A percentile compares a stretch with the other conserved stretches of the same genome.
Conservation (phyloP, 1,140 invertebrate genomes). For the Scaptomyza montana region DNA sequence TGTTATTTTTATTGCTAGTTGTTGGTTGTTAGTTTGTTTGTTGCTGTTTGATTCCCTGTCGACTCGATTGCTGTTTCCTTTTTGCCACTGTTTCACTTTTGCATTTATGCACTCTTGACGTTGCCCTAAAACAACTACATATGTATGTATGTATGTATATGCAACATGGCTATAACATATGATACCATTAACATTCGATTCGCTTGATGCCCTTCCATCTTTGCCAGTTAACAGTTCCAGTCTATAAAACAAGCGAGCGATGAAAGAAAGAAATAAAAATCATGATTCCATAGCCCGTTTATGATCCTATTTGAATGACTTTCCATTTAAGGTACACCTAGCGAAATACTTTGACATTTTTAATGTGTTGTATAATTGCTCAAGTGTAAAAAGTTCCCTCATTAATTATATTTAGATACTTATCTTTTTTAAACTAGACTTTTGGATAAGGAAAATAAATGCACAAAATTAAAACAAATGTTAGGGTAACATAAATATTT, state of each 20-base stretch:
- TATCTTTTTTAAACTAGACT: too few relatives aligned
- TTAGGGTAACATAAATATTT: too few relatives aligned
- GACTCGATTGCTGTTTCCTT: slow-evolving; percentile 22
- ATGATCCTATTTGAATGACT: slow-evolving; percentile 24
- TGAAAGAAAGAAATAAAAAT: background rate
- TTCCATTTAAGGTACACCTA: background rate
- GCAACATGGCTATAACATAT: slow-evolving; percentile 52
- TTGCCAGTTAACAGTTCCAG: slow-evolving; percentile 24
- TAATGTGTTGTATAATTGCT: too few relatives aligned
- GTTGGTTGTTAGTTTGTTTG: slow-evolving; percentile 18
- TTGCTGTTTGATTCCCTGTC: slow-evolving; percentile 24
- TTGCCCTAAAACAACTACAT: slow-evolving; percentile 14
- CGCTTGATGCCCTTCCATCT: slow-evolving; percentile 17
- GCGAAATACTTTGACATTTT: background rate
- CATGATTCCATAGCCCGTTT: slow-evolving; percentile 18
- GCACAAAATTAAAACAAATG: too few relatives aligned
- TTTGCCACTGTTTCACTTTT: slow-evolving; percentile 7
- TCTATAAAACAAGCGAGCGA: slow-evolving; percentile 4
- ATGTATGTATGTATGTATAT: too few relatives aligned
- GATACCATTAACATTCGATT: slow-evolving; percentile 56
- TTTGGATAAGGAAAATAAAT: too few relatives aligned
- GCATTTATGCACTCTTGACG: slow-evolving; percentile 22
- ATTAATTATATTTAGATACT: too few relatives aligned
- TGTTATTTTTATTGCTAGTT: slow-evolving; percentile 47
- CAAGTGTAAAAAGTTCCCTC: too few relatives aligned